These are phyloP conservation scores for Betta splendens DNA, from an alignment of 2,797 vertebrate genomes.

Conservation along the genomic window DNA sequence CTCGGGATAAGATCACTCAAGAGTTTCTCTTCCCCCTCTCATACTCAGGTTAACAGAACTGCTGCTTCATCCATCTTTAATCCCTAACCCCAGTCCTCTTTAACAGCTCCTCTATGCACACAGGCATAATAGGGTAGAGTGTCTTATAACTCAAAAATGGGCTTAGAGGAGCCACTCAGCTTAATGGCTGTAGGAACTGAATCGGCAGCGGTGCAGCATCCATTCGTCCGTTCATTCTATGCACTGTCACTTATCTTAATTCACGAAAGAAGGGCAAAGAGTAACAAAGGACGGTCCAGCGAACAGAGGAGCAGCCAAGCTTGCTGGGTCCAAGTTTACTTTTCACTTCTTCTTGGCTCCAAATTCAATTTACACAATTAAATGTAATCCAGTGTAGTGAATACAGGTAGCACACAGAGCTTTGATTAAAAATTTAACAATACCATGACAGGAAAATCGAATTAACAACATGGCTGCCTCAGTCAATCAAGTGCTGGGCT, in stretches of 20 bases:
- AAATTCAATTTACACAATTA: constrained; percentile 63
- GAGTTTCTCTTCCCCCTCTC: constrained; percentile 8
- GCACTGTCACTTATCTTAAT: constrained; percentile 34
- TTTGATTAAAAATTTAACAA: constrained; percentile 73
- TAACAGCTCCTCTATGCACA: constrained; percentile 35
- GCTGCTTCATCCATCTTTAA: constrained; percentile 56
- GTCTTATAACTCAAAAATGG: constrained; percentile 47
- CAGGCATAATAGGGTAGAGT: constrained; percentile 47
- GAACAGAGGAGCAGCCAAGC: constrained; percentile 28
- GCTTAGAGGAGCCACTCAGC: constrained; percentile 37
- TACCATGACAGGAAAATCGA: constrained; percentile 61
- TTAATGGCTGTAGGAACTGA: constrained; percentile 36
- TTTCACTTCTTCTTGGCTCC: constrained; percentile 34
- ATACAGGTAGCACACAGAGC: constrained; percentile 37
- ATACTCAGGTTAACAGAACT: constrained; percentile 33
- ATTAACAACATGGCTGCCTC: constrained; percentile 64
- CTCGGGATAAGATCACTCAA: constrained; percentile 41
- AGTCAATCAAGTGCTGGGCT: constrained; percentile 60
- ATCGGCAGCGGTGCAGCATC: constrained; percentile 25
- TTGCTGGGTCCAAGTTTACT: constrained; percentile 49
- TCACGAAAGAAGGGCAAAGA: constrained; percentile 34
- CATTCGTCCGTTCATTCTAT: constrained; percentile 41
- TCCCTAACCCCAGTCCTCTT: constrained; percentile 39
- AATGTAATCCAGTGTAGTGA: constrained; percentile 49
- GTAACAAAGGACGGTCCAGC: too few relatives aligned